Percentiles rank a stretch among this genome's conserved stretches.
Conservation (phyloP, 2,888 invertebrate species). For the Stenolophus ochropezus region DNA sequence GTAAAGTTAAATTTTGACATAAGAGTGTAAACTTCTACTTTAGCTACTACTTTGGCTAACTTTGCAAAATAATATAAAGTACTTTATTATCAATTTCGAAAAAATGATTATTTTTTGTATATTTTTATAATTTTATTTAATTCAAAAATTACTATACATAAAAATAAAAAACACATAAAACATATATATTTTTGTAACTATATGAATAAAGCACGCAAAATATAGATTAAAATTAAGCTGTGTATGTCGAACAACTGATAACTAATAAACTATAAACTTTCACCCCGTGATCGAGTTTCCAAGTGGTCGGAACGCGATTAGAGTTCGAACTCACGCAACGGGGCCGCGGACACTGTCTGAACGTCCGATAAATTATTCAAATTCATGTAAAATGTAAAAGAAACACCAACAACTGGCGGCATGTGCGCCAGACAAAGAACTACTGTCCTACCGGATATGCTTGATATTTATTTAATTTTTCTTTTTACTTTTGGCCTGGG, state of each 20-base stretch:
- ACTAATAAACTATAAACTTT: slow-evolving; percentile 10
- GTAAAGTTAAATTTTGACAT: too few species aligned
- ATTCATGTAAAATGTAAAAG: slow-evolving; percentile 56
- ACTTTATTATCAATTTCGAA: too few species aligned
- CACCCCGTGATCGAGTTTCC: neutral
- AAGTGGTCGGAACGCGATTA: slow-evolving; percentile 8
- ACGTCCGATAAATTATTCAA: slow-evolving; percentile 53
- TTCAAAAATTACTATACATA: too few species aligned
- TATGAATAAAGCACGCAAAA: slow-evolving; percentile 10
- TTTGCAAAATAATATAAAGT: too few species aligned
- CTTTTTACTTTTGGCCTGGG: neutral
- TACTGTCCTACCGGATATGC: neutral
- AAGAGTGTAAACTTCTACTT: too few species aligned
- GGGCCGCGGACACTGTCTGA: slow-evolving; percentile 15
- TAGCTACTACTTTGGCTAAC: too few species aligned
- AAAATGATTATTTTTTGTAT: too few species aligned
- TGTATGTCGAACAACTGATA: neutral
- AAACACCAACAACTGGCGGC: slow-evolving; percentile 40
- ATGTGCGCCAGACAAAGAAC: neutral
- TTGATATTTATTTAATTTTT: slow-evolving; percentile 37
- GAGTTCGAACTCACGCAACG: neutral
- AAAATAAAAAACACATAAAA: too few species aligned
- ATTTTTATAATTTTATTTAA: too few species aligned
- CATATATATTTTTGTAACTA: too few species aligned
- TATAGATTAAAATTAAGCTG: neutral